A percentile compares a stretch with the other conserved stretches of the same genome.
phyloP scores from a whole-genome alignment of 2,888 invertebrate genomes.

The Leptogaster cylindrica region DNA sequence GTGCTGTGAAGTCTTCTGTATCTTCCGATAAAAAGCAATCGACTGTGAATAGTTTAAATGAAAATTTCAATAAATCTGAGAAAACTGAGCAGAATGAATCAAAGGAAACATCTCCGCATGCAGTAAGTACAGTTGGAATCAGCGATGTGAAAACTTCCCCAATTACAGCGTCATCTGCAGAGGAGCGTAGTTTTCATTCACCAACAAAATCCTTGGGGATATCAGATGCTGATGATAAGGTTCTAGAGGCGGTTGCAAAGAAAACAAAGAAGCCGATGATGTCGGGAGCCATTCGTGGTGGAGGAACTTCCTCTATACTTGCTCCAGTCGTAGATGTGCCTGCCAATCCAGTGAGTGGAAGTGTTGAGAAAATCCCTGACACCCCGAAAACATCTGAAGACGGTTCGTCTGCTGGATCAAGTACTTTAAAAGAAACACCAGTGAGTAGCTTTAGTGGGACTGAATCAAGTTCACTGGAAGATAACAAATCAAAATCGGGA shows the following conservation, averaged over 20 bases:
- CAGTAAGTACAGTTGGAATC: neutral
- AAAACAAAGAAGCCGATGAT: slow-evolving; percentile 60
- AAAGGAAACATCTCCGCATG: neutral
- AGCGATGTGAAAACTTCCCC: neutral
- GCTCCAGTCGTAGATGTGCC: neutral
- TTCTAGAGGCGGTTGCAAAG: slow-evolving; percentile 58
- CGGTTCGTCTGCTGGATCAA: slow-evolving; percentile 40
- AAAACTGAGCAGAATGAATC: neutral
- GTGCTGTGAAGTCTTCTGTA: slow-evolving; percentile 53
- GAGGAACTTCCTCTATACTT: slow-evolving; percentile 14
- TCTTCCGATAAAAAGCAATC: neutral
- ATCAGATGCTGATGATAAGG: slow-evolving; percentile 54
- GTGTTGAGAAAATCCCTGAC: slow-evolving; percentile 23
- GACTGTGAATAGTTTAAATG: neutral
- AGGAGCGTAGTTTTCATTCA: slow-evolving; percentile 16
- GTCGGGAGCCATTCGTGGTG: slow-evolving; percentile 51
- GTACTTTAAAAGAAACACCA: neutral
- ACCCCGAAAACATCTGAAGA: slow-evolving; percentile 44
- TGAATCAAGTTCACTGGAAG: slow-evolving; percentile 1
- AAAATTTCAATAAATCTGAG: neutral
- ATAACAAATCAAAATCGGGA: neutral
- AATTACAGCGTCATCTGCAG: neutral
- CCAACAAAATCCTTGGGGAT: slow-evolving; percentile 42
- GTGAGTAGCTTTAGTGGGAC: slow-evolving; percentile 3
- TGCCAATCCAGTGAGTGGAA: neutral